These are phyloP conservation scores for Camelus dromedarius DNA, from an alignment of 2,113 vertebrate species.

Conservation along the genomic window DNA sequence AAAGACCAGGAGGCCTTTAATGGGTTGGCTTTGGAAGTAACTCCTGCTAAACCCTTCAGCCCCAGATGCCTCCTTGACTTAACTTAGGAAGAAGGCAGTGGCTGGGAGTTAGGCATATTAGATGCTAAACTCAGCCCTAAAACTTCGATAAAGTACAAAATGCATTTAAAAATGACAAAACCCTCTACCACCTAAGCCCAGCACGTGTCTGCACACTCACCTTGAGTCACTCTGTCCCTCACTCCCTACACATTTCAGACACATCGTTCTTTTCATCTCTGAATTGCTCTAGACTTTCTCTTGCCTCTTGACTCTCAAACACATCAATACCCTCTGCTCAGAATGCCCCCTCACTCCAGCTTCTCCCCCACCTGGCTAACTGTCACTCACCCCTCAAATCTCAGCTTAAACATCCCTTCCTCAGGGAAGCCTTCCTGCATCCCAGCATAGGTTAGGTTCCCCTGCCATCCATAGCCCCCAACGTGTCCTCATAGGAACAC, in stretches of 20 bases:
- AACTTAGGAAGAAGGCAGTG: background rate
- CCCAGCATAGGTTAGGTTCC: background rate
- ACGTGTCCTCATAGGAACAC: background rate
- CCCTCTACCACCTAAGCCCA: background rate
- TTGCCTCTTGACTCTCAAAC: background rate
- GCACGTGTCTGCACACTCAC: background rate
- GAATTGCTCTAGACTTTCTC: background rate
- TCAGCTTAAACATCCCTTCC: background rate
- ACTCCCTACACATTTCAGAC: background rate
- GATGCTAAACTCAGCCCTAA: background rate
- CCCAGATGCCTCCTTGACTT: background rate
- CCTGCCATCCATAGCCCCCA: background rate
- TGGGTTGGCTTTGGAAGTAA: background rate
- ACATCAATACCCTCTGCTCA: background rate
- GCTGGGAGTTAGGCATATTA: background rate
- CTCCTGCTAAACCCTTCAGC: background rate
- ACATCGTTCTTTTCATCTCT: background rate
- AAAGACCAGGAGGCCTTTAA: background rate
- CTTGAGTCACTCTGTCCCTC: background rate
- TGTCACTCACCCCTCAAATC: background rate
- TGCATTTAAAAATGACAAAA: background rate
- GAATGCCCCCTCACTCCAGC: background rate
- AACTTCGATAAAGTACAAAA: background rate
- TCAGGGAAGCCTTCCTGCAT: background rate
- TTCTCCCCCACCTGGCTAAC: background rate